phyloP scores from a whole-genome alignment of 2,888 invertebrate genomes.

The Artemia sinica region DNA sequence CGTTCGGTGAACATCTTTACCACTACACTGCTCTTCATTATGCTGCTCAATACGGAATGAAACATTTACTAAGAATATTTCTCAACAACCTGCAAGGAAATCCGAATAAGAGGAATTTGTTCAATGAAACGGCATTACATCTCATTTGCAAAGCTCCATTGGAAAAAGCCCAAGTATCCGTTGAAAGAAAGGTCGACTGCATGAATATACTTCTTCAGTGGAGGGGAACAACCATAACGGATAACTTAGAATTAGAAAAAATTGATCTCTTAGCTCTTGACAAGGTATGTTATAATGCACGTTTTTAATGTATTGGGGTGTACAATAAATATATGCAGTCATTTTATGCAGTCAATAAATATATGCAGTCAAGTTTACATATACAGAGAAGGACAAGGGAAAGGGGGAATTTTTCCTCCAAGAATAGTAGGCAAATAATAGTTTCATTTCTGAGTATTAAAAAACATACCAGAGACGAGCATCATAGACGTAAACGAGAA shows the following conservation, averaged over 20 bases:
- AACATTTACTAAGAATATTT: constrained; percentile 43
- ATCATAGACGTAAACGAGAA: too few species aligned
- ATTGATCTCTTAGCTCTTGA: constrained; percentile 42
- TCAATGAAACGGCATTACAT: constrained; percentile 45
- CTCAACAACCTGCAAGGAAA: constrained; percentile 45
- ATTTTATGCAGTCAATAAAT: too few species aligned
- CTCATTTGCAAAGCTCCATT: constrained; percentile 40
- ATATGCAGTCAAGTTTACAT: too few species aligned
- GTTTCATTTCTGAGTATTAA: too few species aligned
- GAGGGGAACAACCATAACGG: constrained; percentile 38
- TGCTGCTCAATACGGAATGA: constrained; percentile 47
- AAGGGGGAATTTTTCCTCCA: too few species aligned
- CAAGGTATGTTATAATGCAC: constrained; percentile 33
- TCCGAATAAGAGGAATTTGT: constrained; percentile 47
- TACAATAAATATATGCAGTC: too few species aligned
- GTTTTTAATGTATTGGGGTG: constrained; percentile 8
- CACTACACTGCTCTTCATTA: constrained; percentile 50
- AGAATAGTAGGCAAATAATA: too few species aligned
- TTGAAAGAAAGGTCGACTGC: constrained; percentile 42
- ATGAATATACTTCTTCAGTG: constrained; percentile 44
- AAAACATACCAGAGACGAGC: too few species aligned
- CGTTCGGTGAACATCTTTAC: constrained; percentile 46
- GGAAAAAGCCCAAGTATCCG: constrained; percentile 35
- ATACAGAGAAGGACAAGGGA: too few species aligned
- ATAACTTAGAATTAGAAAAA: constrained; percentile 40